phyloP scores from a whole-genome alignment of 2,888 invertebrate species.

The Himalopsyche tibetana region DNA sequence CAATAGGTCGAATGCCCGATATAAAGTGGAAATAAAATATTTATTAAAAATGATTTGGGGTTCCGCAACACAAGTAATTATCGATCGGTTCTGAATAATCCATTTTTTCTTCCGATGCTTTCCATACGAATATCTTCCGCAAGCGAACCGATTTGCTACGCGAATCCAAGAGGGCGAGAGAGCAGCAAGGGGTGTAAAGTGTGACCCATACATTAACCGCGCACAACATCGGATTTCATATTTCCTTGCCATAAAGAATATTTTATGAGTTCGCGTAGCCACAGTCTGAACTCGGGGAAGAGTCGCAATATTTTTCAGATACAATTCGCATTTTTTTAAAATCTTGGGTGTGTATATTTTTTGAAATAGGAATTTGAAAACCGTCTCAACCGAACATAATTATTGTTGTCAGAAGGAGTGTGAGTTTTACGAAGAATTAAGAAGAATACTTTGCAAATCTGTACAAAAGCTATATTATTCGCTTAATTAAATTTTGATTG shows the following conservation, averaged over 20 bases:
- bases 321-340: neutral
- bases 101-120: neutral
- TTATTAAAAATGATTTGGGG: too few relatives aligned
- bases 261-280: slow-evolving; percentile 36
- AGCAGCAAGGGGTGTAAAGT: slow-evolving; percentile 22
- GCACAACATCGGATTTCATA: slow-evolving; percentile 51
- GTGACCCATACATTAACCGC: slow-evolving; percentile 55
- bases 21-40: too few relatives aligned
- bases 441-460: too few relatives aligned
- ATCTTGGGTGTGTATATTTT: neutral
- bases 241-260: slow-evolving; percentile 55
- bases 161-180: slow-evolving; percentile 52
- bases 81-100: too few relatives aligned
- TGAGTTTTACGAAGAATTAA: too few relatives aligned
- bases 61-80: too few relatives aligned
- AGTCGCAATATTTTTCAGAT: neutral
- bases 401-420: too few relatives aligned
- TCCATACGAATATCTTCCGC: slow-evolving; percentile 5
- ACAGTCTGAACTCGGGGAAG: slow-evolving; percentile 19
- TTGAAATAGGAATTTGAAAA: too few relatives aligned
- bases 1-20: too few relatives aligned
- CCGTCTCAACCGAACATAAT: too few relatives aligned
- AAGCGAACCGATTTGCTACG: slow-evolving; percentile 59
- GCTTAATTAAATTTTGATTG: too few relatives aligned
- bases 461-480: too few relatives aligned